These are phyloP conservation scores for Pelochelys cantorii DNA, from an alignment of 2,797 vertebrate species.

Conservation along the genomic window DNA sequence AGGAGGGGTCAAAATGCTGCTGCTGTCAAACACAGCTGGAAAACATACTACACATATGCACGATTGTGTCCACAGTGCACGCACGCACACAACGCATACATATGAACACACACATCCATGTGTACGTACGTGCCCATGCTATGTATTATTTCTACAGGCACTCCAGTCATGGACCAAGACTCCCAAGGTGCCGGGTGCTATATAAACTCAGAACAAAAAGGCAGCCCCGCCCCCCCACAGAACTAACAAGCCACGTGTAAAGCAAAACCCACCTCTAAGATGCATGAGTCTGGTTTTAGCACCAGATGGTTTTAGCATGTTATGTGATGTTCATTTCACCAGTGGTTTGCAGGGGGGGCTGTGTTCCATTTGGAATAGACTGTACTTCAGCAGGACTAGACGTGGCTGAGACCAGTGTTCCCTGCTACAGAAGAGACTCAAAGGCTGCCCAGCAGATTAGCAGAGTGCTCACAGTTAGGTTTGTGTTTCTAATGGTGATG, in stretches of 20 bases:
- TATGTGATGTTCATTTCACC: not conserved
- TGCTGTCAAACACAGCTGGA: not conserved
- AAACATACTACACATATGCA: too few species aligned
- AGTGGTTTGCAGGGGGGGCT: not conserved
- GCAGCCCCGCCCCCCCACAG: not conserved
- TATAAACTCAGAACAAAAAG: not conserved
- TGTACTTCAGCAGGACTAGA: not conserved
- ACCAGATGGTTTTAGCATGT: not conserved
- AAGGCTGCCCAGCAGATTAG: too few species aligned
- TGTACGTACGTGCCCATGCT: not conserved
- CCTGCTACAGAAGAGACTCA: too few species aligned
- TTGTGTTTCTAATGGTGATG: too few species aligned
- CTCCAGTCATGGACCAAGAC: too few species aligned
- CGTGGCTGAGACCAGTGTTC: too few species aligned
- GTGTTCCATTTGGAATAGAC: not conserved
- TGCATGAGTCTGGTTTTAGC: not conserved
- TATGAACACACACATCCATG: not conserved
- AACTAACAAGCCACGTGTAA: not conserved
- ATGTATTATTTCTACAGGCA: not conserved
- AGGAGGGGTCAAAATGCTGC: too few species aligned
- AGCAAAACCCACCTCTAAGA: not conserved
- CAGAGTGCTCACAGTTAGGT: too few species aligned
- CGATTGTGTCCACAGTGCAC: too few species aligned
- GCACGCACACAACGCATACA: rapidly evolving
- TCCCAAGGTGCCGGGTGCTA: not conserved